phyloP scores from a whole-genome alignment of 1,140 invertebrate species.

The Rhopalosiphum padi region DNA sequence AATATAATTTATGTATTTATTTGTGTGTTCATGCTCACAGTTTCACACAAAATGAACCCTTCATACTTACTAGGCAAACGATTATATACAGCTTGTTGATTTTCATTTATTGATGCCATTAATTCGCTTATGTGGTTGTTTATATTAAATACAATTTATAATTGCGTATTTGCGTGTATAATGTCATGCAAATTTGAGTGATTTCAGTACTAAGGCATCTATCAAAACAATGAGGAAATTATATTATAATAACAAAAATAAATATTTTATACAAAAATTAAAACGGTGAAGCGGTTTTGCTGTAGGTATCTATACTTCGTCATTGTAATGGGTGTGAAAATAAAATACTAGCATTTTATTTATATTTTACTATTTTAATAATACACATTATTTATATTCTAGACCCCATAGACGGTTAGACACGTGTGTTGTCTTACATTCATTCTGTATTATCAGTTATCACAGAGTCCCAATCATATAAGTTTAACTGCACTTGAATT shows the following conservation, averaged over 20 bases:
- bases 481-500: no score
- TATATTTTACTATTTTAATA: no score
- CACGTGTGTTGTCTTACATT: no score
- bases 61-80: background rate
- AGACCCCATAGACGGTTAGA: no score
- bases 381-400: no score
- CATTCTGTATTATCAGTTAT: no score
- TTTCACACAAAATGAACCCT: background rate
- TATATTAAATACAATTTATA: background rate
- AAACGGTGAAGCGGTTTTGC: background rate
- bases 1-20: conserved; percentile 11
- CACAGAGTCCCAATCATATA: no score
- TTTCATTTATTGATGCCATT: background rate
- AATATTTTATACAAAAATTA: background rate
- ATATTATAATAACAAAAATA: background rate
- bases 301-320: background rate
- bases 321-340: no score
- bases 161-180: background rate
- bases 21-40: background rate
- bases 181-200: background rate
- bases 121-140: background rate
- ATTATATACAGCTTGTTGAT: background rate
- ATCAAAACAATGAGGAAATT: background rate
- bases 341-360: no score
- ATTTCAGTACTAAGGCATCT: background rate